Conservation (phyloP, 2,113 vertebrate genomes). For the Orthonyx spaldingii region DNA sequence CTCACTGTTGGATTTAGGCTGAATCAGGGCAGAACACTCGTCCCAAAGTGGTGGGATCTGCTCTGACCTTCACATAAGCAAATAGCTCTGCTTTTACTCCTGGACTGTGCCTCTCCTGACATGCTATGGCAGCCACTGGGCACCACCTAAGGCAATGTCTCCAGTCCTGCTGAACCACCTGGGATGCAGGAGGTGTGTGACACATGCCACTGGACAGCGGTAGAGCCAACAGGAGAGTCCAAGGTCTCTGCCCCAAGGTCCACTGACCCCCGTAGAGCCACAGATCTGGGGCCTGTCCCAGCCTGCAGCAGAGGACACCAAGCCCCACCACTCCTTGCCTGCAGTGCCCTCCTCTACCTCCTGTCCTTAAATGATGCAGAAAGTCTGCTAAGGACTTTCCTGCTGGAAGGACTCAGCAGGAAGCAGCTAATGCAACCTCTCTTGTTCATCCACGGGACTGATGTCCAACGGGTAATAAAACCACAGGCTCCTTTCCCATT, state of each 20-base stretch:
- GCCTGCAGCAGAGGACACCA: background rate
- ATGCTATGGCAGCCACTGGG: background rate
- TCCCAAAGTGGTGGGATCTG: background rate
- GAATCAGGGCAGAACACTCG: background rate
- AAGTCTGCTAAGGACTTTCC: constrained; percentile 15
- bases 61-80: background rate
- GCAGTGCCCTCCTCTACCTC: background rate
- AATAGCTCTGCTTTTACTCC: background rate
- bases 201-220: fast-evolving
- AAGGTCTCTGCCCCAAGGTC: background rate
- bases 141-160: background rate
- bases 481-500: constrained; percentile 33
- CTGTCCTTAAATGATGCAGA: background rate
- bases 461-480: background rate
- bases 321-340: background rate
- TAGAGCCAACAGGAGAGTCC: background rate
- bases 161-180: background rate
- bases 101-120: fast-evolving
- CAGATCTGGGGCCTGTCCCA: background rate
- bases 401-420: background rate
- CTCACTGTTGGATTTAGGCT: background rate
- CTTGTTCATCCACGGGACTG: background rate
- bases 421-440: constrained; percentile 30
- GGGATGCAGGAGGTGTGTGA: background rate
- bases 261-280: fast-evolving